These are phyloP conservation scores for Thaumatotibia leucotreta DNA, from an alignment of 1,140 invertebrate genomes.

Conservation along the genomic window DNA sequence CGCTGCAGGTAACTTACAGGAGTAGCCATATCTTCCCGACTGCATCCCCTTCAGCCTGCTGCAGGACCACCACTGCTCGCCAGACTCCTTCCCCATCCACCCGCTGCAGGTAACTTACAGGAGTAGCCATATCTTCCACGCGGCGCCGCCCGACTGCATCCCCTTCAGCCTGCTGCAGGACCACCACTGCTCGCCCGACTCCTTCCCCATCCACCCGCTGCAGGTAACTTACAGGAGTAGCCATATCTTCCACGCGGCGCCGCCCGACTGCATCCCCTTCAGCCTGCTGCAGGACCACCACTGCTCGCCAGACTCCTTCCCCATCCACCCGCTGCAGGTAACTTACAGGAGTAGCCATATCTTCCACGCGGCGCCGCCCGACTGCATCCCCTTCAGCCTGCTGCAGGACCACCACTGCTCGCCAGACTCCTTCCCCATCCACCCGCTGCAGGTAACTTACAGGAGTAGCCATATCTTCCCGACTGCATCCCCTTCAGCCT, in stretches of 20 bases:
- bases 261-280: constrained; percentile 88
- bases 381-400: constrained; percentile 89
- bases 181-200: constrained; percentile 90
- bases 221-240: too few species aligned
- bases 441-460: constrained; percentile 77
- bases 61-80: constrained; percentile 92
- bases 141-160: too few species aligned
- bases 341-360: too few species aligned
- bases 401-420: constrained; percentile 94
- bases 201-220: constrained; percentile 77
- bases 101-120: constrained; percentile 77
- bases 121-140: too few species aligned
- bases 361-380: too few species aligned
- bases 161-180: constrained; percentile 90
- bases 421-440: constrained; percentile 80
- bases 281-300: constrained; percentile 93
- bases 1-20: constrained; percentile 77
- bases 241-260: too few species aligned
- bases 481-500: constrained; percentile 89
- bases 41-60: constrained; percentile 90
- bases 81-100: constrained; percentile 79
- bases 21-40: too few species aligned
- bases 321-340: constrained; percentile 77
- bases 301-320: constrained; percentile 85
- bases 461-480: too few species aligned